These are phyloP conservation scores for Noctua fimbriata DNA, from an alignment of 2,888 invertebrate species.

Conservation along the genomic window DNA sequence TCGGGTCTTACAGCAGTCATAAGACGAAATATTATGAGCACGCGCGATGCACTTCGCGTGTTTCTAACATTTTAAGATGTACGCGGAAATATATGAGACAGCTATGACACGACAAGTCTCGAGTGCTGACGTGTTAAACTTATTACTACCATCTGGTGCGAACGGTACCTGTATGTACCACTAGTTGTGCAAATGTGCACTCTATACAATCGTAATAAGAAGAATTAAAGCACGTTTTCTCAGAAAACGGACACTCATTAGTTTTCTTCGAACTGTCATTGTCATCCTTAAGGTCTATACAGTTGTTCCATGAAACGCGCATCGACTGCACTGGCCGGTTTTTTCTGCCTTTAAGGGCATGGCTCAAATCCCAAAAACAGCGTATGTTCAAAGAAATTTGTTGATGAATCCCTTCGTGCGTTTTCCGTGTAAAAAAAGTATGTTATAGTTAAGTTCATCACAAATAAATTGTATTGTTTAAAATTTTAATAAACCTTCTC, in stretches of 20 bases:
- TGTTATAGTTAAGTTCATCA: no score
- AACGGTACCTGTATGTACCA: background rate
- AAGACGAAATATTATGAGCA: conserved; percentile 42
- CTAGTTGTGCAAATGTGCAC: background rate
- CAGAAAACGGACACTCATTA: background rate
- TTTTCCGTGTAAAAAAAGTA: no score
- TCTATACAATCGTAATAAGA: background rate
- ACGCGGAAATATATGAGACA: conserved; percentile 38
- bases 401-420: no score
- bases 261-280: background rate
- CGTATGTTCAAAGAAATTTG: no score
- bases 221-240: background rate
- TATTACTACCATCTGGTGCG: conserved; percentile 24
- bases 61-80: conserved; percentile 27
- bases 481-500: no score
- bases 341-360: background rate
- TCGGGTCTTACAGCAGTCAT: conserved; percentile 8
- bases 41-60: conserved; percentile 47
- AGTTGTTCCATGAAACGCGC: no score
- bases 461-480: no score
- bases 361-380: no score
- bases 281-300: background rate
- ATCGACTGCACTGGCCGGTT: background rate
- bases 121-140: conserved; percentile 20
- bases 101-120: conserved; percentile 10